These are phyloP conservation scores for Amaurobius ferox DNA, from an alignment of 2,888 invertebrate species.

Conservation along the genomic window DNA sequence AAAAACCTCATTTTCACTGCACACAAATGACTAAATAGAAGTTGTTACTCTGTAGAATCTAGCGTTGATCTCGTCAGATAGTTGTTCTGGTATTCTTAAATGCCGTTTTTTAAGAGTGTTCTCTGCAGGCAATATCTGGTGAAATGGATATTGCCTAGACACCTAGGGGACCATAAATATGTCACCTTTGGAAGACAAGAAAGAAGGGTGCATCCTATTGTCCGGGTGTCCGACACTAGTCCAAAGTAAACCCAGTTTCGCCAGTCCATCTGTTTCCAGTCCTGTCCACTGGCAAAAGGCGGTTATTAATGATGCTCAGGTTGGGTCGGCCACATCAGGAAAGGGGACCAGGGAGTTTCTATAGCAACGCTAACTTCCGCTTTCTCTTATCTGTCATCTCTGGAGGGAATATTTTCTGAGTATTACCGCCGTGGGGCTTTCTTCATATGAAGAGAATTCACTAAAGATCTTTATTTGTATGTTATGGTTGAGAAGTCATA, in stretches of 20 bases:
- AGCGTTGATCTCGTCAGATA: too few relatives aligned
- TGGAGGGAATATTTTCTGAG: slow-evolving; percentile 62
- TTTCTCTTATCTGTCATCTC: slow-evolving; percentile 71
- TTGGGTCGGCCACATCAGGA: slow-evolving; percentile 59
- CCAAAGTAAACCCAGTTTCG: slow-evolving; percentile 66
- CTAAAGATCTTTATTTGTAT: slow-evolving; percentile 53
- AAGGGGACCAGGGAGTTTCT: slow-evolving; percentile 64
- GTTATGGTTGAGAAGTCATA: slow-evolving; percentile 12
- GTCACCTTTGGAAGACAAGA: slow-evolving; percentile 55
- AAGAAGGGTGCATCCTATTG: slow-evolving; percentile 57
- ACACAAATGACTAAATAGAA: too few relatives aligned
- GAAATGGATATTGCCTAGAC: slow-evolving; percentile 33
- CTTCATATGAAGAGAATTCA: slow-evolving; percentile 49
- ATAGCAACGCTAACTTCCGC: slow-evolving; percentile 68
- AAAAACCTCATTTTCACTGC: too few relatives aligned
- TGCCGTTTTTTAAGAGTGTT: too few relatives aligned
- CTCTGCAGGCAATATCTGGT: background rate
- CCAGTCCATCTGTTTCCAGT: slow-evolving; percentile 62
- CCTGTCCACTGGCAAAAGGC: slow-evolving; percentile 64
- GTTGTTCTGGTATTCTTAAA: too few relatives aligned
- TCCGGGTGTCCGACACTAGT: slow-evolving; percentile 68
- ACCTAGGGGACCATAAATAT: slow-evolving; percentile 68
- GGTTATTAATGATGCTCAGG: slow-evolving; percentile 69
- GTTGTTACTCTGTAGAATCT: too few relatives aligned
- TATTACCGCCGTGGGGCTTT: slow-evolving; percentile 56